Conservation (phyloP, 1,140 invertebrate genomes). For the Aphelenchoides besseyi region DNA sequence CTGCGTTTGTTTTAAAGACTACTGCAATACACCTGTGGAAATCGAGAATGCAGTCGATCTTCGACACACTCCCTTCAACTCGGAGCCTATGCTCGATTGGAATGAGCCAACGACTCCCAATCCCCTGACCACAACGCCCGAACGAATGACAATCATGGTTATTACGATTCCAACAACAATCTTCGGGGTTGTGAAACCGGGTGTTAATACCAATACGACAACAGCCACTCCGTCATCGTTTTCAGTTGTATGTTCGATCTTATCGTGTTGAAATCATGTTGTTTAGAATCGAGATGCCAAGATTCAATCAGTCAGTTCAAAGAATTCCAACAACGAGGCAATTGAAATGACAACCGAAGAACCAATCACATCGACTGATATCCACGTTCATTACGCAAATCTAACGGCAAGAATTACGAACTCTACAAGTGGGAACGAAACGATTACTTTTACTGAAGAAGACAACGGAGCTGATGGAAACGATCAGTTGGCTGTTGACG, state of each 20-base stretch:
- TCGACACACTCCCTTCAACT: slow-evolving; percentile 6
- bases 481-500: too few species aligned
- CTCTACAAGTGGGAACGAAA: too few species aligned
- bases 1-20: slow-evolving; percentile 22
- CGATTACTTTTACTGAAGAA: too few species aligned
- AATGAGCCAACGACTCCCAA: neutral
- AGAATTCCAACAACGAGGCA: neutral
- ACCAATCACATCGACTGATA: neutral
- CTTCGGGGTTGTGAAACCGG: neutral
- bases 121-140: neutral
- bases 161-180: neutral
- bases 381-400: neutral
- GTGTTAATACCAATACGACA: neutral
- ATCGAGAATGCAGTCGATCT: slow-evolving; percentile 9
- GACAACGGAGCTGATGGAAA: too few species aligned
- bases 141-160: neutral
- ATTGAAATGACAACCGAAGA: neutral
- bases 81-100: neutral
- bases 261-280: too few species aligned
- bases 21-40: slow-evolving; percentile 20
- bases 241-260: too few species aligned
- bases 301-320: neutral
- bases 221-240: neutral
- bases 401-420: neutral
- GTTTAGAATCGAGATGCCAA: neutral